Evolutionary conservation across 2,113 vertebrate species (phyloP).

Genomic region (Ellobius talpinus): DNA sequence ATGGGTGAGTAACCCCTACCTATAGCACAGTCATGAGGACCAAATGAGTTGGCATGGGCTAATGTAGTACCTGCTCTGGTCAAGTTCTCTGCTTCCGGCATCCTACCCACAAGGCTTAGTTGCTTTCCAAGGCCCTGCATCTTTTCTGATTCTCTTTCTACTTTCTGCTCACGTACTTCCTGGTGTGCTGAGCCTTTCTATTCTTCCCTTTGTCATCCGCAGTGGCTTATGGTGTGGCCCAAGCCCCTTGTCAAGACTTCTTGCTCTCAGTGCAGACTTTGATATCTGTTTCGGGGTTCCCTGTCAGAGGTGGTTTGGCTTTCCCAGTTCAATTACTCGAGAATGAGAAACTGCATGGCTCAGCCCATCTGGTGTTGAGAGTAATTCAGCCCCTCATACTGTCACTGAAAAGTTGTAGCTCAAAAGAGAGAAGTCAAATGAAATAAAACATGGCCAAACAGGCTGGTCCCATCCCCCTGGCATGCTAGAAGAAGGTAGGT

Average conservation of each 20-base stretch:
- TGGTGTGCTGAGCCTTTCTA: background rate
- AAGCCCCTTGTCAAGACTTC: background rate
- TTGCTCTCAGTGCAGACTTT: background rate
- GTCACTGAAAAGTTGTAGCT: background rate
- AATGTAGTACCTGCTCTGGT: no score
- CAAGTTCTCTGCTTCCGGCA: background rate
- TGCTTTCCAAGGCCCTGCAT: background rate
- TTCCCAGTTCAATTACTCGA: background rate
- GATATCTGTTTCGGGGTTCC: background rate
- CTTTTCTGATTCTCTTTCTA: background rate
- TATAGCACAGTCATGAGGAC: background rate
- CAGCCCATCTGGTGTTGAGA: background rate
- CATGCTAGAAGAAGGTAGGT: no score
- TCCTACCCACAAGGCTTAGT: background rate
- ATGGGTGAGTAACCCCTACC: background rate
- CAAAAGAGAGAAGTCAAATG: background rate
- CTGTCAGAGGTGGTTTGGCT: background rate
- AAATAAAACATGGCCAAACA: background rate
- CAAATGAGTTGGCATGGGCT: background rate
- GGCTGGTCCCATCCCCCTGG: no score
- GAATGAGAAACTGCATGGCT: background rate
- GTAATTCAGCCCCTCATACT: background rate
- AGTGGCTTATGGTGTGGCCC: background rate
- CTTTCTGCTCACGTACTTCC: background rate
- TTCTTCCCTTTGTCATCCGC: background rate